Conservation (phyloP, 1,140 invertebrate species). For the Saxidomus purpurata region DNA sequence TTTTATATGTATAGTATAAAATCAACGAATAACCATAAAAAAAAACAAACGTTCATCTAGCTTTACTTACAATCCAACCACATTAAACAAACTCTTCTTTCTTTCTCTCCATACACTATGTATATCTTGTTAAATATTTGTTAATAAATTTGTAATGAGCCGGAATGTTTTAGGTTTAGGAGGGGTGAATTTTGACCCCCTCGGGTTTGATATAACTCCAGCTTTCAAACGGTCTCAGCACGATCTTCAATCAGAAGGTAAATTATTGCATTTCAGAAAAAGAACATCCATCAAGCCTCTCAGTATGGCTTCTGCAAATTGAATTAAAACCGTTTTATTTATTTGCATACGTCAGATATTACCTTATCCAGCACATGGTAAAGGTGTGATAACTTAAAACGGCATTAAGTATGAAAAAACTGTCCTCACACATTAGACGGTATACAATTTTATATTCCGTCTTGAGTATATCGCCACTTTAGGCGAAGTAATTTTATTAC, state of each 20-base stretch:
- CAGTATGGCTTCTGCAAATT: not conserved
- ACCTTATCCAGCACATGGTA: not conserved
- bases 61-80: not conserved
- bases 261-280: not conserved
- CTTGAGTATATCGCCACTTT: too few species aligned
- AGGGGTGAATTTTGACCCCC: not conserved
- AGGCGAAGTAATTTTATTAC: too few species aligned
- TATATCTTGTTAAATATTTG: not conserved
- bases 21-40: too few species aligned
- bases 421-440: too few species aligned
- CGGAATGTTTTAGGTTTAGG: not conserved
- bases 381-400: not conserved
- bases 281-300: not conserved
- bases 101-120: not conserved
- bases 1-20: too few species aligned
- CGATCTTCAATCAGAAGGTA: not conserved
- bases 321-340: not conserved
- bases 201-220: not conserved
- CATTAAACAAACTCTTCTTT: not conserved
- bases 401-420: not conserved
- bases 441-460: too few species aligned
- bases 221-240: not conserved
- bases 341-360: not conserved
- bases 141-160: not conserved
- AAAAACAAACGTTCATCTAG: too few species aligned